These are phyloP conservation scores for Peromyscus aztecus DNA, from an alignment of 2,797 vertebrate genomes.

Conservation along the genomic window DNA sequence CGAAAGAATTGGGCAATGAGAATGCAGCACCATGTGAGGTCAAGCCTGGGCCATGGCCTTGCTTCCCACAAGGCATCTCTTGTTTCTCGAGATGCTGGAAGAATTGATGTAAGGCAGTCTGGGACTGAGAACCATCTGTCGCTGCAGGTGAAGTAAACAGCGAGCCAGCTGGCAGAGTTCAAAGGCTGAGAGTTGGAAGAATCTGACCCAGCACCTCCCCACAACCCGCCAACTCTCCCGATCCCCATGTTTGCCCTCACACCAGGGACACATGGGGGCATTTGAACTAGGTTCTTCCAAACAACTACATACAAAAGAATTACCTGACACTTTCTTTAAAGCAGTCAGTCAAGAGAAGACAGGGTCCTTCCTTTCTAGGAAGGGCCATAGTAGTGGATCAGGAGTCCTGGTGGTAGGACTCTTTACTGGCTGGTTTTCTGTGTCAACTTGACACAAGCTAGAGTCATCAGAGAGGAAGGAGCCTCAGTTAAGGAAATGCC, in stretches of 20 bases:
- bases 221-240: neutral
- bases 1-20: constrained; percentile 1
- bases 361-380: neutral
- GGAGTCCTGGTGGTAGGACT: neutral
- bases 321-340: neutral
- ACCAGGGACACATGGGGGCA: neutral
- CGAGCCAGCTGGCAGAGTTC: neutral
- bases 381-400: neutral
- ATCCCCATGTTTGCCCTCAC: neutral
- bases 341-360: neutral
- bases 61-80: constrained; percentile 58
- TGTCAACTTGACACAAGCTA: neutral
- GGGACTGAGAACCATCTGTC: neutral
- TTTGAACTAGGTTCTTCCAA: neutral
- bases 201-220: neutral
- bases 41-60: constrained; percentile 1
- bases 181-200: neutral
- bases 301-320: neutral
- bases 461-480: neutral
- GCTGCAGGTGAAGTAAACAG: neutral
- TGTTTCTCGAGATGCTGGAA: neutral
- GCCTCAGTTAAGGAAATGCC: neutral
- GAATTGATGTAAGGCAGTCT: neutral
- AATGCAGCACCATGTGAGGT: neutral
- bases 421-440: neutral